These are phyloP conservation scores for Diabrotica balteata DNA, from an alignment of 2,888 invertebrate species.

Conservation along the genomic window DNA sequence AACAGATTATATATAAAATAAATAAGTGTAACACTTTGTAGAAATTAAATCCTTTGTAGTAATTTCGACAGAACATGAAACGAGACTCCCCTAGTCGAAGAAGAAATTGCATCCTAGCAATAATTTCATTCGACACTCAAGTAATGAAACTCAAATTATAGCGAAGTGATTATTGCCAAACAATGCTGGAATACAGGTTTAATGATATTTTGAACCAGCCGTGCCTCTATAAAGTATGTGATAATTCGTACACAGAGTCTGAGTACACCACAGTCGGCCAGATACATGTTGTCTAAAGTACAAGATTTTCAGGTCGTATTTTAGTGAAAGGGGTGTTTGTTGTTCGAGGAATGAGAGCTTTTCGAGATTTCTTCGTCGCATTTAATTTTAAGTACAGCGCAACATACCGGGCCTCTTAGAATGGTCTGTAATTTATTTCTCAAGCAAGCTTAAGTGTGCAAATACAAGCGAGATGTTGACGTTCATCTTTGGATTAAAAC, in stretches of 20 bases:
- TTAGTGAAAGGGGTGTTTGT: conserved; percentile 9
- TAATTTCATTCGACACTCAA: conserved; percentile 40
- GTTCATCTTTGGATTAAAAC: too few species aligned
- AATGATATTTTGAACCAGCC: conserved; percentile 54
- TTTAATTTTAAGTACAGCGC: conserved; percentile 9
- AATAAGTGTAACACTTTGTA: neutral
- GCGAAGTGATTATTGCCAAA: conserved; percentile 53
- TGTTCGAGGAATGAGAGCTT: conserved; percentile 3
- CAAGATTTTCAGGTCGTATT: conserved; percentile 11
- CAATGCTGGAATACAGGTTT: conserved; percentile 54
- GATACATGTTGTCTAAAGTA: conserved; percentile 18
- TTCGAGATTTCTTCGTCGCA: conserved; percentile 6
- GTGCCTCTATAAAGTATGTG: conserved; percentile 53
- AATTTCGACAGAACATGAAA: conserved; percentile 7
- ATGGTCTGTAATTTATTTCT: neutral
- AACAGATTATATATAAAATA: too few species aligned
- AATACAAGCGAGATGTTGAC: too few species aligned
- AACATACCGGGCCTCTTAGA: conserved; percentile 1
- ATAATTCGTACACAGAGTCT: conserved; percentile 48
- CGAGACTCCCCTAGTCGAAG: conserved; percentile 20
- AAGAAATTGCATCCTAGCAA: conserved; percentile 43
- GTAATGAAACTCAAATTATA: conserved; percentile 50
- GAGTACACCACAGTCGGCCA: conserved; percentile 16
- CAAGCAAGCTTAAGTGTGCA: neutral
- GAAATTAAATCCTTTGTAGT: conserved; percentile 1